These are phyloP conservation scores for Julus scanicus DNA, from an alignment of 2,888 invertebrate genomes.

Conservation along the genomic window DNA sequence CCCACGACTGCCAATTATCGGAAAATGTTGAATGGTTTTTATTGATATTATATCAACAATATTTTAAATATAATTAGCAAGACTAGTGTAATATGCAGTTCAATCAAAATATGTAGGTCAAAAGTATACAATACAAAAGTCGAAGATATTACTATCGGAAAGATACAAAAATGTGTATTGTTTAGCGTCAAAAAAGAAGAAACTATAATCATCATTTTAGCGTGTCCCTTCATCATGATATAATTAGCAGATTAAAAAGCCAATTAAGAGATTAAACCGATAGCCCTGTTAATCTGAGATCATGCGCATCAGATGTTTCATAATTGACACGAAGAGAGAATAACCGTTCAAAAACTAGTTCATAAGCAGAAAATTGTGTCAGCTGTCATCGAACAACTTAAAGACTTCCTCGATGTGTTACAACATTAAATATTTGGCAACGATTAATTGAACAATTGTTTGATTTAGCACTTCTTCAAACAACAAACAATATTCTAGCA, in stretches of 20 bases:
- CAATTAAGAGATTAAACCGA: not conserved
- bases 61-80: not conserved
- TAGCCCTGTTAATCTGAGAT: not conserved
- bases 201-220: not conserved
- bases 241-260: slow-evolving; percentile 20
- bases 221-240: not conserved
- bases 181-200: not conserved
- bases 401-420: not conserved
- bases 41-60: not conserved
- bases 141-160: slow-evolving; percentile 6
- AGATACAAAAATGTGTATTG: not conserved
- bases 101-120: slow-evolving; percentile 8
- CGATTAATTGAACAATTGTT: not conserved
- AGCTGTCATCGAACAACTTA: not conserved
- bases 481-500: not conserved
- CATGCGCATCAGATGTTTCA: not conserved
- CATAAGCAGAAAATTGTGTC: not conserved
- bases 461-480: not conserved
- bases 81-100: not conserved
- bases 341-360: not conserved
- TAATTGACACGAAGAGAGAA: not conserved
- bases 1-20: not conserved
- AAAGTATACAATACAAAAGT: not conserved
- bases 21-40: not conserved
- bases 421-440: not conserved